These are phyloP conservation scores for Colletes collaris DNA, from an alignment of 2,888 invertebrate genomes.

Conservation along the genomic window DNA sequence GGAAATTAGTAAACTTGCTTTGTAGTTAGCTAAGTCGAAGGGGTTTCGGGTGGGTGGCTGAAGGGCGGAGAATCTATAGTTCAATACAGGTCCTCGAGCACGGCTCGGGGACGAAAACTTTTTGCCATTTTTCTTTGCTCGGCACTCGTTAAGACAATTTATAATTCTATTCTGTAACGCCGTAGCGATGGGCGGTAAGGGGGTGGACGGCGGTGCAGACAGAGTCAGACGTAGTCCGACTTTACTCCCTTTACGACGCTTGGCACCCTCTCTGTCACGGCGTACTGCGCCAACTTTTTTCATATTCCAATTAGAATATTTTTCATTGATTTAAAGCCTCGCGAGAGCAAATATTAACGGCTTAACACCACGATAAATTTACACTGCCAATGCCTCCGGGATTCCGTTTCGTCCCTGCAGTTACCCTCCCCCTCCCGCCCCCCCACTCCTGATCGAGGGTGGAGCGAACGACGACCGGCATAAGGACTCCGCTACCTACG, in stretches of 20 bases:
- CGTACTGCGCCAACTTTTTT: conserved; percentile 80
- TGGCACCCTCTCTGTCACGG: conserved; percentile 54
- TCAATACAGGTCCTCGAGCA: conserved; percentile 49
- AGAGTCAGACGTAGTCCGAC: conserved; percentile 14
- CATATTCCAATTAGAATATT: conserved; percentile 83
- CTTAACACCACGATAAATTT: conserved; percentile 81
- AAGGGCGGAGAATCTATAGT: conserved; percentile 43
- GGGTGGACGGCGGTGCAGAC: too few relatives aligned
- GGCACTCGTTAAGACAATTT: conserved; percentile 74
- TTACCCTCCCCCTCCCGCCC: neutral
- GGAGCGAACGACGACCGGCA: conserved; percentile 38
- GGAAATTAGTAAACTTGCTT: conserved; percentile 60
- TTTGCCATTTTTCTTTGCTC: conserved; percentile 70
- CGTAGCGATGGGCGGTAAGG: conserved; percentile 7
- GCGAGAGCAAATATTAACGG: conserved; percentile 81
- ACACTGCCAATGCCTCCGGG: conserved; percentile 74
- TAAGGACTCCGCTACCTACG: conserved; percentile 68
- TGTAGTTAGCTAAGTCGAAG: conserved; percentile 28
- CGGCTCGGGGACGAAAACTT: conserved; percentile 69
- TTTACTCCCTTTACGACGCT: conserved; percentile 20
- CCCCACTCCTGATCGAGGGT: neutral
- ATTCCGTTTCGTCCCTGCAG: conserved; percentile 21
- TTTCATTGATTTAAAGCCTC: conserved; percentile 81
- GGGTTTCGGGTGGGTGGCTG: neutral
- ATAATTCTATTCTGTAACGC: conserved; percentile 74